Conservation (phyloP, 2,113 vertebrate species). For the Lucifuga dentata region DNA sequence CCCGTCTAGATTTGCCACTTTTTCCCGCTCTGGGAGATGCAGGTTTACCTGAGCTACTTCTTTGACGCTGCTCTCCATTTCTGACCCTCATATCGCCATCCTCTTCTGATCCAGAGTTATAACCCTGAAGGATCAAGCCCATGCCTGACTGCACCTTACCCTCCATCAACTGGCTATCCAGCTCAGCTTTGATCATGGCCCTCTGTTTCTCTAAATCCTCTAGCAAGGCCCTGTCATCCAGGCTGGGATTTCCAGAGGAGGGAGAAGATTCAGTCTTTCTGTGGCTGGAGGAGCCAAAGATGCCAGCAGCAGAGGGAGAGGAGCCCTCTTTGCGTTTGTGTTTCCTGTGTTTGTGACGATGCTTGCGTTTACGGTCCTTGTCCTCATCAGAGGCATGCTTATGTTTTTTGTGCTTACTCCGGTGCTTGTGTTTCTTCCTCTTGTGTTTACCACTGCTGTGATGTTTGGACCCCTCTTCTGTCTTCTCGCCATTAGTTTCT, state of each 20-base stretch:
- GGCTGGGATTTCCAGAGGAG: conserved; percentile 91
- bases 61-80: conserved; percentile 88
- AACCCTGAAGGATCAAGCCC: conserved; percentile 98
- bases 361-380: conserved; percentile 94
- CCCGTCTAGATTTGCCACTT: conserved; percentile 86
- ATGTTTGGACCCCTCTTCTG: conserved; percentile 87
- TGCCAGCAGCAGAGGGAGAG: conserved; percentile 43
- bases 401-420: conserved; percentile 98
- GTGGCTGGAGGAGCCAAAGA: conserved; percentile 67
- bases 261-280: conserved; percentile 87
- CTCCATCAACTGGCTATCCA: conserved; percentile 98
- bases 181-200: conserved; percentile 97
- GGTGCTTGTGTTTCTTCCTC: conserved; percentile 99
- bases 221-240: conserved; percentile 94
- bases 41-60: conserved; percentile 79
- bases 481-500: conserved; percentile 86
- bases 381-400: conserved; percentile 95
- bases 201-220: conserved; percentile 99
- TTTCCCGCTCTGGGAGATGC: conserved; percentile 75
- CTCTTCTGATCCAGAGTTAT: conserved; percentile 97
- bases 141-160: conserved; percentile 98
- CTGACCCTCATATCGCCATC: conserved; percentile 92
- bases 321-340: conserved; percentile 92
- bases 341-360: conserved; percentile 97
- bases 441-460: conserved; percentile 91